These are phyloP conservation scores for Montipora capitata DNA, from an alignment of 92 coral and sea anemone species.

Conservation along the genomic window DNA sequence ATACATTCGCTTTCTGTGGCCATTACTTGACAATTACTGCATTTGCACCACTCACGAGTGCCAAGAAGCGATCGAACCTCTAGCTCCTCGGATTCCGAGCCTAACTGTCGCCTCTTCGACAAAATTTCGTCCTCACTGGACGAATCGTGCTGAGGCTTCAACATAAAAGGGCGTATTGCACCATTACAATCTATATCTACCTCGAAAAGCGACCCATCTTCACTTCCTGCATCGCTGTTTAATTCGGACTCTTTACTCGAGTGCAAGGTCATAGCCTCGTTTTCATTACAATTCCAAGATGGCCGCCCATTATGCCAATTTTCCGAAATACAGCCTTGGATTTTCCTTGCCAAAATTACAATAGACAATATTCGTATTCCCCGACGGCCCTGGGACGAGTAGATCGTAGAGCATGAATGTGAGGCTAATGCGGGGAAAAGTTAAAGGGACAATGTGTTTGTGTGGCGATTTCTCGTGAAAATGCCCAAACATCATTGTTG, in stretches of 20 bases:
- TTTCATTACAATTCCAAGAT: neutral
- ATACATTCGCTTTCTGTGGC: neutral
- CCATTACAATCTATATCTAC: neutral
- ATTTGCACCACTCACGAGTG: conserved; percentile 5
- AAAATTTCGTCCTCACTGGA: neutral
- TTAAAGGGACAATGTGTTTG: too few relatives aligned
- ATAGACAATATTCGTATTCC: too few relatives aligned
- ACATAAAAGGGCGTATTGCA: conserved; percentile 3
- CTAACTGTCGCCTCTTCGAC: neutral
- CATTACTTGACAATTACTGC: conserved; percentile 2
- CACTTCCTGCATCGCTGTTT: neutral
- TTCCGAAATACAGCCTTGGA: too few relatives aligned
- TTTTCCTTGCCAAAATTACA: too few relatives aligned
- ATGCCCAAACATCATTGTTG: too few relatives aligned
- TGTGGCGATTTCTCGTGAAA: too few relatives aligned
- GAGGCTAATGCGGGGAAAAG: too few relatives aligned
- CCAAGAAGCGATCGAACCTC: neutral
- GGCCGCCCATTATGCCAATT: too few relatives aligned
- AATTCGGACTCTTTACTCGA: neutral
- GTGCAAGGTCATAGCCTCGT: conserved; percentile 9
- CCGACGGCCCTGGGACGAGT: too few relatives aligned
- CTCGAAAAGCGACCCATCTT: neutral
- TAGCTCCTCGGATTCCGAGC: neutral
- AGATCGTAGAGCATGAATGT: too few relatives aligned
- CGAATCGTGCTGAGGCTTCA: conserved; percentile 8